Conservation (phyloP, 2,113 vertebrate genomes). For the Melanerpes formicivorus region DNA sequence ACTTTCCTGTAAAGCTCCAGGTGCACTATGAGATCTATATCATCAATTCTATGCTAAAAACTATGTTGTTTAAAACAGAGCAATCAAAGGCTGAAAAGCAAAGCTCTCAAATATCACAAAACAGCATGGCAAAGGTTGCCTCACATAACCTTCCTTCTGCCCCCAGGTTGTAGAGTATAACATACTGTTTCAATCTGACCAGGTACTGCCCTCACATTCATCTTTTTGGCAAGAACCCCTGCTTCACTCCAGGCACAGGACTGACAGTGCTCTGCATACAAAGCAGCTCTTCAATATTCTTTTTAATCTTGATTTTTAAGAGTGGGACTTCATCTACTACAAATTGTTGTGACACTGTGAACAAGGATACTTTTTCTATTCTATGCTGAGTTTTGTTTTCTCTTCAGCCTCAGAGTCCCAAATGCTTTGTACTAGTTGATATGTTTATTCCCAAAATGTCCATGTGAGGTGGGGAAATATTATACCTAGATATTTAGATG, state of each 20-base stretch:
- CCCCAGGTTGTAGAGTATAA: not conserved
- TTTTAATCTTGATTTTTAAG: conserved; percentile 39
- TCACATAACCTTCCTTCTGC: conserved; percentile 35
- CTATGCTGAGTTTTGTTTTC: not conserved
- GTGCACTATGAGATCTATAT: conserved; percentile 51
- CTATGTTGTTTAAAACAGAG: conserved; percentile 35
- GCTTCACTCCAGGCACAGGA: conserved; percentile 27
- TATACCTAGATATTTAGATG: not conserved
- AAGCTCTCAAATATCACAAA: conserved; percentile 29
- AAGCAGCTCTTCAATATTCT: conserved; percentile 61
- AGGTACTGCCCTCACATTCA: conserved; percentile 42
- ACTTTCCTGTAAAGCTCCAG: conserved; percentile 41
- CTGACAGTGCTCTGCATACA: conserved; percentile 27
- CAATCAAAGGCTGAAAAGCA: conserved; percentile 36
- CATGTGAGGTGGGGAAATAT: conserved; percentile 1
- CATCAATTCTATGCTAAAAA: conserved; percentile 32
- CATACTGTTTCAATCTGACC: not conserved
- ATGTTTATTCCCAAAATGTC: not conserved
- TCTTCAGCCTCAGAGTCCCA: not conserved
- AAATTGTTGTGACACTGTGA: not conserved
- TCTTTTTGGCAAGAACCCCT: conserved; percentile 35
- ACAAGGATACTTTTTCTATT: not conserved
- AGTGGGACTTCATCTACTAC: not conserved
- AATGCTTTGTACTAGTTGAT: not conserved
- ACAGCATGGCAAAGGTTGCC: conserved; percentile 38